Evolutionary conservation across 2,113 vertebrate genomes (phyloP), one percentile per base, ranked within the genome.

Genomic region (Diadophis punctatus): DNA sequence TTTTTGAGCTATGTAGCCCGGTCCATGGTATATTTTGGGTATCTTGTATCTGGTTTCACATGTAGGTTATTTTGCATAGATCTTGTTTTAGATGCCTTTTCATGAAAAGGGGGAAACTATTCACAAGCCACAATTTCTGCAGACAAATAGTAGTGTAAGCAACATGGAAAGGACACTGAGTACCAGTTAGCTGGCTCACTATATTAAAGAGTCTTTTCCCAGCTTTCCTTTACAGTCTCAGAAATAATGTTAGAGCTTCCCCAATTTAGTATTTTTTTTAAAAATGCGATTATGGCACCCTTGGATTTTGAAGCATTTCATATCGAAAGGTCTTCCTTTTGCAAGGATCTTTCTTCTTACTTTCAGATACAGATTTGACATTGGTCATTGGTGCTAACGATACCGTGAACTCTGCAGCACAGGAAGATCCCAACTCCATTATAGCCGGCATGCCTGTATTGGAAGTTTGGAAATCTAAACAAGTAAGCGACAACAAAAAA

Each of bases 281-380:
- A 56, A 58, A 58, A 58, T 80, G 34, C 1, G 8, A 8, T 43
- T 39, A 43, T 43, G 34, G 20, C 34, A 43, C 74, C 34, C 74
- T 43, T 80, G 34, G 34, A 43, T 80, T 80, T 80, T 23, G 34
- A 80, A 80, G 46, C 86, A 95, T 58, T 46, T 90, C 49, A 94
- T 94, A 93, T 95, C 85, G 91, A 85, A 94, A 93, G 92, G 85
- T 93, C 93, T 48, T 87, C 74, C 63, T 96, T 96, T 94, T 93
- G 86, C 90, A 94, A 94, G 92, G n/a, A 8, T n/a, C 94, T 94
- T 95, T 95, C 94, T 58, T 93, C 94, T 96, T 91, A 87, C 80
- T 94, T 93, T 94, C 94, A 94, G 94, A 96, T 93, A 94, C 93
- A 92, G 94, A 94, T 87, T 96, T 97, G 95, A 95, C 93, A 93